Evolutionary conservation across 2,797 vertebrate genomes (phyloP), one percentile per base, ranked within the genome.

Genomic region (Ispidina picta): DNA sequence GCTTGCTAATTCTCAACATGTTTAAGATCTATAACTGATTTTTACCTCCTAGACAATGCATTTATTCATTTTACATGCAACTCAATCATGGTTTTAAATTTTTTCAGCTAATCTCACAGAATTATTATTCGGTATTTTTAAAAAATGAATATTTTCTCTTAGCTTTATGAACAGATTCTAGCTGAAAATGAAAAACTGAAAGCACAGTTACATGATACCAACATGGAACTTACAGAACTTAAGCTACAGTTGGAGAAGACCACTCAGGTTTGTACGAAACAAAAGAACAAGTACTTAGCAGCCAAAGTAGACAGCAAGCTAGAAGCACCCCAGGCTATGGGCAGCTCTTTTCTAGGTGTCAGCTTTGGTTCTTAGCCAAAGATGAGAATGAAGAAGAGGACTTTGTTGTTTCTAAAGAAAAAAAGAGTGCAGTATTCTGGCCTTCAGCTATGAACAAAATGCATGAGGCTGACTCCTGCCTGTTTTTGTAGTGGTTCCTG

Each of bases 151-250:
- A n/a, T 95, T 88, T 95, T 96, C 51, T 96, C 65, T 62, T 94
- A 99, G 99, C 98, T 99, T 98, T 99, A 99, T 95, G 99, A 99
- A 98, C 98, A 99, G 98, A 99, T 99, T 96, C 97, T 99, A 97
- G 98, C 98, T 94, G 99, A 99, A 98, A 99, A 99, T 77, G 99
- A 99, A 97, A 99, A 99, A 96, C 97, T 99, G 94, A 99, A 99
- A 97, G 98, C 98, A 83, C 99, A 99, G 97, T 98, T 99, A 98
- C 99, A 98, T 70, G 99, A 99, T 96, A 99, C 99, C 46, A 99
- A 99, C 95, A 97, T 98, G 98, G 99, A 99, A 97, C 97, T 99
- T 96, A 97, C 98, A 25, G 98, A 99, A 94, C 98, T 99, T 96
- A 99, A 99, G 97, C 97, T 99, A 89, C 99, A 99, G 90, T 97